Evolutionary conservation across 2,888 invertebrate genomes (phyloP).

Genomic region (Dendrolimus houi): DNA sequence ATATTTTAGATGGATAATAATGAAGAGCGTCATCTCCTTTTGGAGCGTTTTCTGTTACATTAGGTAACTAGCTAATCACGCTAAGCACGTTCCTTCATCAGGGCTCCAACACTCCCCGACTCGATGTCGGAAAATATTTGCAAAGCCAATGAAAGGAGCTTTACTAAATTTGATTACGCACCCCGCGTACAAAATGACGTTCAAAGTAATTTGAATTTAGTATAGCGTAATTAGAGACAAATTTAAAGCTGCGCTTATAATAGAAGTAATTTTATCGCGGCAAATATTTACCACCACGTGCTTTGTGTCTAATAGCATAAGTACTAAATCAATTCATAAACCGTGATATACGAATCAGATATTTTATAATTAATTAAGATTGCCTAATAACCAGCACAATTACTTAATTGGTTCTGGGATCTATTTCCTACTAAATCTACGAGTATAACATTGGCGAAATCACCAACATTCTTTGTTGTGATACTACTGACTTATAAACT

Average conservation of each 20-base stretch:
- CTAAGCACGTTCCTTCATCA: constrained; percentile 34
- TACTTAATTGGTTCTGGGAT: too few species aligned
- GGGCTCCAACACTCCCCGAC: constrained; percentile 6
- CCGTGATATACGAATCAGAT: too few species aligned
- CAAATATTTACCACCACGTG: too few species aligned
- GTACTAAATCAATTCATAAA: too few species aligned
- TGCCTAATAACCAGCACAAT: too few species aligned
- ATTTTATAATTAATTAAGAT: too few species aligned
- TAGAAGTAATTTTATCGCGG: too few species aligned
- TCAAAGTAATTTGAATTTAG: background rate
- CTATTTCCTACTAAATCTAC: too few species aligned
- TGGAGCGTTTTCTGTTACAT: constrained; percentile 56
- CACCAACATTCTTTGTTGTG: too few species aligned
- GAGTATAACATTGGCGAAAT: too few species aligned
- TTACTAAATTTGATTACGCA: constrained; percentile 37
- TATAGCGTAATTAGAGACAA: background rate
- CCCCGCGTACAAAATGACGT: background rate
- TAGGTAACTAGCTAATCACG: constrained; percentile 51
- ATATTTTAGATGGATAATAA: background rate
- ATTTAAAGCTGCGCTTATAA: background rate
- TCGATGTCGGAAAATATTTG: constrained; percentile 38
- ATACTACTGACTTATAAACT: too few species aligned
- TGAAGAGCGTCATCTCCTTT: constrained; percentile 19
- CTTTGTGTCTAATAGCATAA: too few species aligned
- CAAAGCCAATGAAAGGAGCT: constrained; percentile 29